phyloP scores from a whole-genome alignment of 2,888 invertebrate genomes.

The Drosophila parthenogenetica region DNA sequence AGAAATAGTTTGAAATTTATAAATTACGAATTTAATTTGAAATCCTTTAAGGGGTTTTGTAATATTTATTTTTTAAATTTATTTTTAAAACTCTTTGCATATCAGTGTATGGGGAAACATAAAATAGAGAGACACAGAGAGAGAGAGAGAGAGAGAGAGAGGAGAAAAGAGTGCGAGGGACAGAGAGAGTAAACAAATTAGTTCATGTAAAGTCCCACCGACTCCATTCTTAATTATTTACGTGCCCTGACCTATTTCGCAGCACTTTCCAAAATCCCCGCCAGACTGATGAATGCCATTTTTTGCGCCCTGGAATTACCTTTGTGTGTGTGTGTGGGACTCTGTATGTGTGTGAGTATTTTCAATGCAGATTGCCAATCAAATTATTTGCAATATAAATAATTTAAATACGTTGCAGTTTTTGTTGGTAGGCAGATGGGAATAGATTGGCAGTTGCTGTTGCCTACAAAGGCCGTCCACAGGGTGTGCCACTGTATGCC shows the following conservation, averaged over 20 bases:
- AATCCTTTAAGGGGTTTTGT: no score
- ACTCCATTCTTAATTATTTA: neutral
- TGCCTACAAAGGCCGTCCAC: constrained; percentile 6
- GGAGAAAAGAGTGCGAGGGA: neutral
- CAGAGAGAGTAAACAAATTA: neutral
- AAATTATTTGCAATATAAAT: constrained; percentile 74
- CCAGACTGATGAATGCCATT: constrained; percentile 20
- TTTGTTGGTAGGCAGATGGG: neutral
- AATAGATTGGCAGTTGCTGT: constrained; percentile 21
- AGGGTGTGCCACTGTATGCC: constrained; percentile 13
- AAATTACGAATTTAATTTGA: no score
- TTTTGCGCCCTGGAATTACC: constrained; percentile 1
- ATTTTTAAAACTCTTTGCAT: neutral
- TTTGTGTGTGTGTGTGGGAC: neutral
- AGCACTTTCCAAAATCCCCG: neutral
- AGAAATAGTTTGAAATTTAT: no score
- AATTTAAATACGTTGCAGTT: constrained; percentile 66
- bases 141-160: neutral
- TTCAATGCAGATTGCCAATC: constrained; percentile 67
- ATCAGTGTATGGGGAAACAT: neutral
- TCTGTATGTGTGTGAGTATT: constrained; percentile 12
- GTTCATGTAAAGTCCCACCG: neutral
- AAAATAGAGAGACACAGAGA: neutral
- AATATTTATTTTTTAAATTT: no score
- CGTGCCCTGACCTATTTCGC: neutral